Conservation (phyloP, 2,888 invertebrate genomes). For the Andrena trimmerana region DNA sequence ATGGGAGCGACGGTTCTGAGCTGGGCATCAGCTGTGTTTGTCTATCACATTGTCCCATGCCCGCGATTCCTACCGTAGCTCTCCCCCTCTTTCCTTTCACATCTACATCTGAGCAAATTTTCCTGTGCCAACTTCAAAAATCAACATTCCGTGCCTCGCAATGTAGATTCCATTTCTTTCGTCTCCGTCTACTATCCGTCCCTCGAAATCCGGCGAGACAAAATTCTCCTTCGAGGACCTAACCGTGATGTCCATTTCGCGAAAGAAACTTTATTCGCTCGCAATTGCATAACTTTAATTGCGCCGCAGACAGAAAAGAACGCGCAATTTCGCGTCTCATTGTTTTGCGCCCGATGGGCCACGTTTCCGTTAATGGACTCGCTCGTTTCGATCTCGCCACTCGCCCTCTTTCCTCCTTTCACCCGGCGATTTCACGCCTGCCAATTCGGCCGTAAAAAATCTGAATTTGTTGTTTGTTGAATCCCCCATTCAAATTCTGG, state of each 20-base stretch:
- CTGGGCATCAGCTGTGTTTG: constrained; percentile 31
- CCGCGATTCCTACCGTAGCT: background rate
- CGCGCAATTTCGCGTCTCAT: background rate
- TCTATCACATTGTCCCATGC: constrained; percentile 1
- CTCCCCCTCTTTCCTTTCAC: background rate
- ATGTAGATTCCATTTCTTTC: background rate
- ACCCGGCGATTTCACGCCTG: background rate
- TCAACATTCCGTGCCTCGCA: background rate
- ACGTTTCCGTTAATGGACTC: background rate
- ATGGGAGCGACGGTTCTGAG: constrained; percentile 16
- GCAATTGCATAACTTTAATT: too few relatives aligned
- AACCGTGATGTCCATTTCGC: background rate
- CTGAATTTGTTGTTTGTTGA: constrained; percentile 18
- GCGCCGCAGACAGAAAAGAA: background rate
- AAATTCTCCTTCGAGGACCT: background rate
- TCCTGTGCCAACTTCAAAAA: background rate
- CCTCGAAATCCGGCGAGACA: background rate
- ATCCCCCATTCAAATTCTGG: constrained; percentile 43
- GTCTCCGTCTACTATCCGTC: background rate
- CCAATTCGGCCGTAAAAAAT: constrained; percentile 17
- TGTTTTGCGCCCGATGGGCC: background rate
- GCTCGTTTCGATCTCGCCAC: background rate
- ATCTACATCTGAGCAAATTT: background rate
- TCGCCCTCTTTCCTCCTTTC: background rate
- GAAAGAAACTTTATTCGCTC: background rate